Evolutionary conservation across 2,888 invertebrate genomes (phyloP).

Genomic region (Gisinianus flammeolus): DNA sequence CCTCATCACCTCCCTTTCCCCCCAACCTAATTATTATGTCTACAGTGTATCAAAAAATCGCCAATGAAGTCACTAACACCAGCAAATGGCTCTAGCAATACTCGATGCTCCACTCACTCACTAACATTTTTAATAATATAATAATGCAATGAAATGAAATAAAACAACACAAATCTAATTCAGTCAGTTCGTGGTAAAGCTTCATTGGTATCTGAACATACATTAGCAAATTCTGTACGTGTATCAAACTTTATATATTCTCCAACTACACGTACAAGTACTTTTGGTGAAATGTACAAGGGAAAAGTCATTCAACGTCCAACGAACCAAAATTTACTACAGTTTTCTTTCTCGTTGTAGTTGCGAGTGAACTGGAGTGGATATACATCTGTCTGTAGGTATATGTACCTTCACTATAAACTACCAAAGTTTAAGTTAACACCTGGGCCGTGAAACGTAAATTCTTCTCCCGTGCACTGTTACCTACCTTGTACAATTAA

Average conservation of each 20-base stretch:
- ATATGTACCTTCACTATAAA: too few relatives aligned
- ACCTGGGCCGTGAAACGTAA: constrained; percentile 36
- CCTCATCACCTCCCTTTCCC: constrained; percentile 32
- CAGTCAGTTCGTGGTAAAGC: background rate
- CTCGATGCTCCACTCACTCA: background rate
- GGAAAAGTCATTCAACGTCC: background rate
- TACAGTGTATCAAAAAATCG: constrained; percentile 11
- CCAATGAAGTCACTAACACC: constrained; percentile 7
- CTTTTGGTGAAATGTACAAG: background rate
- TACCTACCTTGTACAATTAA: constrained; percentile 28
- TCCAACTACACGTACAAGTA: background rate
- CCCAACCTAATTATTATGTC: constrained; percentile 37
- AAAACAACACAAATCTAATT: constrained; percentile 3
- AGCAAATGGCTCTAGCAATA: background rate
- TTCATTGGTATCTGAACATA: background rate
- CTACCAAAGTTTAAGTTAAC: constrained; percentile 21
- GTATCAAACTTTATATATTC: background rate
- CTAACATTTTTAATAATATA: background rate
- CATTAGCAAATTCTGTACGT: background rate
- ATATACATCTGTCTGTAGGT: too few relatives aligned
- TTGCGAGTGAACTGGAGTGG: background rate
- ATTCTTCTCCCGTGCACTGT: constrained; percentile 29
- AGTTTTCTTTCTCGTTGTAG: background rate
- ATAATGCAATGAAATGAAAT: background rate
- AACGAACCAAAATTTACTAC: background rate